Evolutionary conservation across 2,113 vertebrate genomes (phyloP), one percentile per base, ranked within the genome.

Genomic region (Colinus virginianus): DNA sequence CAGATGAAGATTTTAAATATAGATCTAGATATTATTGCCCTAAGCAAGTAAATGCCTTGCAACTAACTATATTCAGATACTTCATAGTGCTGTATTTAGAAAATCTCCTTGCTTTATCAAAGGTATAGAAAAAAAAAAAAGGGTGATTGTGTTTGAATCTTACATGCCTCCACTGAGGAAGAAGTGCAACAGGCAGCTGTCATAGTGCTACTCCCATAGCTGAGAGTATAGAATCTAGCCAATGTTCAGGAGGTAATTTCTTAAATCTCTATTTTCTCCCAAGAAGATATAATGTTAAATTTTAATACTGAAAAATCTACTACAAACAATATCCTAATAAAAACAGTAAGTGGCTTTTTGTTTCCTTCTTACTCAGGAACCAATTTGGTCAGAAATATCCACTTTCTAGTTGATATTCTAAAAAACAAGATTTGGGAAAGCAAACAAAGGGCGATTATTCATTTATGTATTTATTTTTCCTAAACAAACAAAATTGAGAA

Each of bases 1-100:
- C 25, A 74, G 49, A 67, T 26, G 55, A 77, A 76, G 13, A 91
- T 81, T 70, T 91, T 88, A 90, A 94, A 95, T 79, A 90, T 67
- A 88, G 62, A 4, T 11, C 13, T 42, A 90, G 18, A 3, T 86
- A 63, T 74, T 87, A 38, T 55, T 79, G n/a, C 36, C 30, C 8
- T 22, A 75, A 77, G 25, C 36, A 69, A 87, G 55, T 7, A 87
- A 74, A 55, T 77, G 25, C 67, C 45, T 62, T 66, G 36, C 78
- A 82, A 78, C 17, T 15, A 62, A 56, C 13, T 69, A 40, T 46
- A 53, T 53, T 75, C 53, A 76, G 53, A 46, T 61, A 9, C n/a
- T 78, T 75, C 28, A 28, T 78, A 81, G 58, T 78, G 34, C 25
- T 76, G 14, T 45, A 23, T 20, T 81, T 59, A 71, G 51, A 72